These are phyloP conservation scores for Cololabis saira DNA, from an alignment of 2,113 vertebrate genomes.

Conservation along the genomic window DNA sequence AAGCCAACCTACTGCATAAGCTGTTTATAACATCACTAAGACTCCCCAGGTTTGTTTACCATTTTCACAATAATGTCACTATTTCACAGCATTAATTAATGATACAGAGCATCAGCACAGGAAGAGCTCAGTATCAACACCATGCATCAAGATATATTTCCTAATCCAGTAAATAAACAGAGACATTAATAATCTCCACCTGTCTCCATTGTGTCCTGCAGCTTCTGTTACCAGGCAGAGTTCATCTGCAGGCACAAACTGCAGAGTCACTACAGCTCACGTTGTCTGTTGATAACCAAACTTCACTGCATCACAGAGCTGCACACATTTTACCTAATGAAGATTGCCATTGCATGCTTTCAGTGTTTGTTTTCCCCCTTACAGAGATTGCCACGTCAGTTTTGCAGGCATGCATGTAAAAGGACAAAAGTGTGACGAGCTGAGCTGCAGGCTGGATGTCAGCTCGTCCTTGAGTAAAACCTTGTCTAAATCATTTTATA, in stretches of 20 bases:
- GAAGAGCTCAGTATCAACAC: background rate
- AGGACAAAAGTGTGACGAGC: slow-evolving; percentile 10
- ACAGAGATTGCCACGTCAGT: background rate
- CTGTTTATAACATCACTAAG: too few species aligned
- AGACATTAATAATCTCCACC: slow-evolving; percentile 1
- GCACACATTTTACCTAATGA: background rate
- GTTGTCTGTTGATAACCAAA: slow-evolving; percentile 12
- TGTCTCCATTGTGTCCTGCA: slow-evolving; percentile 22
- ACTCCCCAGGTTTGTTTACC: too few species aligned
- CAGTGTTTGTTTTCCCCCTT: background rate
- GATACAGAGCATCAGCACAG: background rate
- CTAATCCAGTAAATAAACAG: background rate
- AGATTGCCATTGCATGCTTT: background rate
- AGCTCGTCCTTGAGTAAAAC: slow-evolving; percentile 21
- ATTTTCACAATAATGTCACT: too few species aligned
- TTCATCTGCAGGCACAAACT: slow-evolving; percentile 47
- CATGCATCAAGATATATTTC: background rate
- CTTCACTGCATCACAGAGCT: background rate
- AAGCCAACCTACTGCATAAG: too few species aligned
- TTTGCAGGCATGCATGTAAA: slow-evolving; percentile 18
- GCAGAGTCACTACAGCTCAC: slow-evolving; percentile 74
- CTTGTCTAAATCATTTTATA: background rate
- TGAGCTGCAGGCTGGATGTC: slow-evolving; percentile 9
- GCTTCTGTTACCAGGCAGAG: slow-evolving; percentile 66
- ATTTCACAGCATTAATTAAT: too few species aligned